Percentiles rank a stretch among this genome's conserved stretches.
Conservation (phyloP, 2,797 vertebrate species). For the Antennarius maculatus region DNA sequence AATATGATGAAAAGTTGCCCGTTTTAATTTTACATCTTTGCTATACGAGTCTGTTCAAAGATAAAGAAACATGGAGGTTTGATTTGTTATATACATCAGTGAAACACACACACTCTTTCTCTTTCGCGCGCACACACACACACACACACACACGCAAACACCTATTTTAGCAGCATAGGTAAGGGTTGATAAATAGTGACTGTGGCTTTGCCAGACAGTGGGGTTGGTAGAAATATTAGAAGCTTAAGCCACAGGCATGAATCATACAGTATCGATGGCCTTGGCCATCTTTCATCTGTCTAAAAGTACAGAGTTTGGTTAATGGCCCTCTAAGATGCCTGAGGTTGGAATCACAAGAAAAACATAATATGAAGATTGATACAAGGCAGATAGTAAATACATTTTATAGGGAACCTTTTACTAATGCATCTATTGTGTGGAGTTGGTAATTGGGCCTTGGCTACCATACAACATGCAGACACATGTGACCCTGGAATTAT, state of each 20-base stretch:
- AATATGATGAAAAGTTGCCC: constrained; percentile 41
- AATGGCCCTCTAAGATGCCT: constrained; percentile 54
- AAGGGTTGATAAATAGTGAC: constrained; percentile 64
- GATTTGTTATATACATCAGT: constrained; percentile 43
- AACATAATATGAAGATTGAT: constrained; percentile 55
- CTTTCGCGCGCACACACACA: neutral
- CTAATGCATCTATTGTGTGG: too few relatives aligned
- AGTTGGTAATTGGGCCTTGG: neutral
- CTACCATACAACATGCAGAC: neutral
- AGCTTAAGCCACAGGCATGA: constrained; percentile 68
- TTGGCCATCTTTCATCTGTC: constrained; percentile 65
- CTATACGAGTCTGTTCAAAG: constrained; percentile 48
- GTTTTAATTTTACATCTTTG: constrained; percentile 37
- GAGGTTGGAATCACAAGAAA: constrained; percentile 41
- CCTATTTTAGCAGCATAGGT: constrained; percentile 52
- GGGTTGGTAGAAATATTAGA: constrained; percentile 65
- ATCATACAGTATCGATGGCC: constrained; percentile 59
- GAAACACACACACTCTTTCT: constrained; percentile 8
- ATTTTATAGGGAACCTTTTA: neutral
- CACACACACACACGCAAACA: constrained; percentile 16
- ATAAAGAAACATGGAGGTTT: constrained; percentile 40
- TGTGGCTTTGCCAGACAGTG: constrained; percentile 60
- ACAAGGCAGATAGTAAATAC: constrained; percentile 20
- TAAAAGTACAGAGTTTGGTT: constrained; percentile 47
- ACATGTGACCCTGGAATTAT: neutral